Conservation (phyloP, 2,888 invertebrate genomes). For the Electrophaes corylata region DNA sequence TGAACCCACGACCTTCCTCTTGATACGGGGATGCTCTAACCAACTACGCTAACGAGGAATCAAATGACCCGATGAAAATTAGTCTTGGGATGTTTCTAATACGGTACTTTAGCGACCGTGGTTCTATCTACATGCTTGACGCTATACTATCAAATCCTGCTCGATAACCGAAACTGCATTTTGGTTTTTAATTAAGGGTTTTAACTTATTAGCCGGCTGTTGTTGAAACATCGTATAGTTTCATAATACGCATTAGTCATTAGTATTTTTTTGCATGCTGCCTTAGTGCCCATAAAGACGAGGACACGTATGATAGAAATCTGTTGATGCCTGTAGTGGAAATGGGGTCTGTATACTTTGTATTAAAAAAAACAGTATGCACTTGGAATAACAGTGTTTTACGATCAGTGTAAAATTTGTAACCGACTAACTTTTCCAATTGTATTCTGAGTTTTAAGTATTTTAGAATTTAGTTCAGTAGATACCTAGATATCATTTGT, state of each 20-base stretch:
- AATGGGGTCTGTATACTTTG: constrained; percentile 72
- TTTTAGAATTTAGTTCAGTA: background rate
- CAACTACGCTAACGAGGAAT: too few species aligned
- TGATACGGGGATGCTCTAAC: too few species aligned
- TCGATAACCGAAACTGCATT: too few species aligned
- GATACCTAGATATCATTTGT: background rate
- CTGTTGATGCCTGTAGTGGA: constrained; percentile 69
- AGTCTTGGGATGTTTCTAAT: too few species aligned
- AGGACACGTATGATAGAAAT: constrained; percentile 69
- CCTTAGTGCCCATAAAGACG: constrained; percentile 65
- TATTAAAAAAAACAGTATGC: background rate
- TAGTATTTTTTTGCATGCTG: constrained; percentile 81
- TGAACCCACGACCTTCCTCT: too few species aligned
- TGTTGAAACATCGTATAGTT: background rate
- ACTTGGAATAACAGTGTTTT: background rate
- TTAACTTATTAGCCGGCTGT: too few species aligned
- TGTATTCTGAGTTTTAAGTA: background rate
- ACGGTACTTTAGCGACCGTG: too few species aligned
- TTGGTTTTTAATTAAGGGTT: too few species aligned
- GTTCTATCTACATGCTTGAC: too few species aligned
- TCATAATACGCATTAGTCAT: constrained; percentile 60
- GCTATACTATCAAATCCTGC: too few species aligned
- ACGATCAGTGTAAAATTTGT: too few species aligned
- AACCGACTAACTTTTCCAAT: background rate
- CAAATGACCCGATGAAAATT: too few species aligned